Evolutionary conservation across 2,888 invertebrate genomes (phyloP), one percentile per base, ranked within the genome.

Genomic region (Sthenelais limicola): DNA sequence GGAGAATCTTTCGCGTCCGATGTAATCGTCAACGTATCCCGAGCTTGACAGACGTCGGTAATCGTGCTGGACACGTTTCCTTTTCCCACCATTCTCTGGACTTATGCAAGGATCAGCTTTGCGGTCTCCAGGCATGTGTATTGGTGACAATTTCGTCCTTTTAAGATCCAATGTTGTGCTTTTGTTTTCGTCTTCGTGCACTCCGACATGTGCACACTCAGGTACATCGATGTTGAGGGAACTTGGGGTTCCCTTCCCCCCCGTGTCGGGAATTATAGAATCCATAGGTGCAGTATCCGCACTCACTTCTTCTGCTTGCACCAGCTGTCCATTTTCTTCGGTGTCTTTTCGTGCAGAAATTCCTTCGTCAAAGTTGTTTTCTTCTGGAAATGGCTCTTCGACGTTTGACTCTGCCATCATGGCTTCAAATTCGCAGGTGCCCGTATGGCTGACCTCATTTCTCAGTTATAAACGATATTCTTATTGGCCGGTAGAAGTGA

Each of bases 1-100:
- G 24, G 82, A 82, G 74, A 82, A 82, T 43, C 82, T 72, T 68
- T 82, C 81, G 48, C 80, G 78, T 52, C 83, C 79, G 74, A 82
- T 82, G 77, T 86, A 86, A 76, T 85, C 86, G 76, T 86, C 86
- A 43, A 85, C 78, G 75, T 86, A 86, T 38, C 87, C 87, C 49
- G 87, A 84, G 74, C 85, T 85, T 32, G 87, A 87, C 71, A 87
- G 77, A 15, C 85, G 78, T 48, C 86, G 78, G 77, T 87, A 87
- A 73, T 87, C 84, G 76, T 86, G 87, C n/a, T 84, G 84, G 33
- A 85, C 81, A 32, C 87, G 77, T 49, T 78, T 76, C 15, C 87
- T 72, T 78, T 86, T 87, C 12, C 83, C 80, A 33, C 49, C 72
- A 28, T 80, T 80, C 32, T 85, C 85, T 18, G 83, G 82, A 68